Evolutionary conservation across 2,797 vertebrate genomes (phyloP), one percentile per base, ranked within the genome.

Genomic region (Enteromius mattozi): DNA sequence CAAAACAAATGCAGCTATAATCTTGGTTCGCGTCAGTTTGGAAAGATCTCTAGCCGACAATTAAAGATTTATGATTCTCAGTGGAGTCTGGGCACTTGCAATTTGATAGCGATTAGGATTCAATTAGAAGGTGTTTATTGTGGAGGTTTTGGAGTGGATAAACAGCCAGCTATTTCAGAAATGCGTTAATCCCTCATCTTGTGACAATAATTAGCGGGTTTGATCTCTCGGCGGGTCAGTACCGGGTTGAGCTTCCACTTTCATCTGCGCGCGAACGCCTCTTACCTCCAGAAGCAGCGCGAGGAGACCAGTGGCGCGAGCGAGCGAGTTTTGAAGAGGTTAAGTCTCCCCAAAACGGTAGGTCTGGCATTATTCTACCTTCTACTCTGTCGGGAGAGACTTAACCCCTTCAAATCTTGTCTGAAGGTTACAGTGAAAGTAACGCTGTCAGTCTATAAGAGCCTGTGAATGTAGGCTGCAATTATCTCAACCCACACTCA

Each of bases 81-180:
- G 95, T 92, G 89, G 94, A 96, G 95, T 94, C 92, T 95, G 95
- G 93, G 92, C 94, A 92, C 93, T 91, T 92, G 96, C 96, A 96
- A 98, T 99, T 97, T 92, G 95, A 97, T 96, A 94, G 96, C 95
- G 96, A 99, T 99, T 98, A 99, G 95, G 97, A 97, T 97, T 98
- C 97, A 97, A 99, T 99, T 98, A 98, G 95, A 97, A 99, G 96
- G 97, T 95, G 96, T 97, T 99, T 98, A 98, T 96, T 96, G 95
- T 91, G 91, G 94, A 86, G 89, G 94, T 90, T 93, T 95, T 96
- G 95, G 91, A 91, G 92, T 92, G 94, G 95, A 96, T 97, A 99
- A 98, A 97, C 97, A 98, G 96, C 92, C 97, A 98, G 96, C 95
- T 98, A 99, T 99, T 98, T 93, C 96, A 99, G 97, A 97, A 97